Conservation (phyloP, 1,140 invertebrate species). For the Saccostrea echinata region DNA sequence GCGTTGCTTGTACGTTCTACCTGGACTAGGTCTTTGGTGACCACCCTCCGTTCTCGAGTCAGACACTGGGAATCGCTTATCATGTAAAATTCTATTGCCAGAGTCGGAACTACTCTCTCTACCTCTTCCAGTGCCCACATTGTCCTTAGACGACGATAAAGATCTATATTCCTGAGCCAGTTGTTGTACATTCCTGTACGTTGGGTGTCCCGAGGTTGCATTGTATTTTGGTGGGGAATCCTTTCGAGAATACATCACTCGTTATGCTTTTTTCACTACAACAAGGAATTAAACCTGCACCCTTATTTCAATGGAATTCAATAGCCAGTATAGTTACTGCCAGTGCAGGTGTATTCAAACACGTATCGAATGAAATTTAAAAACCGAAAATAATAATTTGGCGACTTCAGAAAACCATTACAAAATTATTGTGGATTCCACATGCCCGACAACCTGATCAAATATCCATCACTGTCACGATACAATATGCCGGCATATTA, state of each 20-base stretch:
- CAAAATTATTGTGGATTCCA: constrained; percentile 5
- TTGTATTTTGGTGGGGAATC: neutral
- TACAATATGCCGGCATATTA: neutral
- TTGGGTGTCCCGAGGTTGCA: neutral
- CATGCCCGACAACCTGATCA: neutral
- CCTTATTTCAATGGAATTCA: neutral
- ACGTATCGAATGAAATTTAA: neutral
- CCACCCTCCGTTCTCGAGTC: neutral
- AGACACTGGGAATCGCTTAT: neutral
- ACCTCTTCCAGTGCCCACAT: neutral
- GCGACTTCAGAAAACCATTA: neutral
- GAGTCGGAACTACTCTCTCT: neutral
- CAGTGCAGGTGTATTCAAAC: neutral
- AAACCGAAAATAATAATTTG: neutral
- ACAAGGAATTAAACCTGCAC: neutral
- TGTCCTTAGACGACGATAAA: neutral
- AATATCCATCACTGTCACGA: neutral
- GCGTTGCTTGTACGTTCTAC: neutral
- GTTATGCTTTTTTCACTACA: neutral
- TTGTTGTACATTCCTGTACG: constrained; percentile 8
- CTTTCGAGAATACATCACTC: constrained; percentile 14
- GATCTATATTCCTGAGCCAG: neutral
- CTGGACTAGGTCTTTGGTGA: neutral
- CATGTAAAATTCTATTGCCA: neutral
- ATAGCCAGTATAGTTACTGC: too few relatives aligned